Evolutionary conservation across 2,113 vertebrate species (phyloP), one percentile per base, ranked within the genome.

Genomic region (Grallaria varia): DNA sequence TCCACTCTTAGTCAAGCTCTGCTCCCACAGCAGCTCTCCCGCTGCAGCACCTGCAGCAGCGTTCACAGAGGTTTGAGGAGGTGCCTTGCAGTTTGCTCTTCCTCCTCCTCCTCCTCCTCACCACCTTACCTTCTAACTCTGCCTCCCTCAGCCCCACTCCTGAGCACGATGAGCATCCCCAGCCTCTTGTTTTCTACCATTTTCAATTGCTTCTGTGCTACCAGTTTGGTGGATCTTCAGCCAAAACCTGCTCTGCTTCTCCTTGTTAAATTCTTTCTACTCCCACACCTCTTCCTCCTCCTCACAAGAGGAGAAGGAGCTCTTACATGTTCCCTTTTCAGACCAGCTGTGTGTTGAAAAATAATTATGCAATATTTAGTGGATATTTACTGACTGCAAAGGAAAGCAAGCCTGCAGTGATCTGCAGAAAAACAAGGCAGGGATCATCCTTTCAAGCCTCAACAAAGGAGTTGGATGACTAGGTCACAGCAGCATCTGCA

Each of bases 351-450:
- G 1, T 78, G 47, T 68, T 63, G 49, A 90, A 67, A 93, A 84
- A 63, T 33, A 81, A 90, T 44, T 37, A 77, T n/a, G 44, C 69
- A 92, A 52, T 60, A 84, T 60, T 94, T 91, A 93, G 31, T 62
- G 58, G 47, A 21, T 52, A 76, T 77, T 84, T 87, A 59, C 30
- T 81, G 47, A 53, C 72, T 75, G 68, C 84, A 95, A 79, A 84
- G 27, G 55, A 90, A 81, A 90, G 35, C 31, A 80, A 93, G 50
- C 49, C 45, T 62, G 58, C 52, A 39, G 55, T n/a, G 27, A 81
- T 55, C 59, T 75, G 42, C 3, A 30, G 50, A 47, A 85, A 88
- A 80, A 67, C 33, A 63, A 84, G 75, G 39, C 72, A 89, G 42
- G n/a, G 39, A 87, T 89, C 89, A 89, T 33, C 21, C 22, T 75